Percentiles rank a stretch among this genome's conserved stretches.
Evolutionary conservation across 2,113 vertebrate species (phyloP).

Genomic region (Podiceps cristatus): DNA sequence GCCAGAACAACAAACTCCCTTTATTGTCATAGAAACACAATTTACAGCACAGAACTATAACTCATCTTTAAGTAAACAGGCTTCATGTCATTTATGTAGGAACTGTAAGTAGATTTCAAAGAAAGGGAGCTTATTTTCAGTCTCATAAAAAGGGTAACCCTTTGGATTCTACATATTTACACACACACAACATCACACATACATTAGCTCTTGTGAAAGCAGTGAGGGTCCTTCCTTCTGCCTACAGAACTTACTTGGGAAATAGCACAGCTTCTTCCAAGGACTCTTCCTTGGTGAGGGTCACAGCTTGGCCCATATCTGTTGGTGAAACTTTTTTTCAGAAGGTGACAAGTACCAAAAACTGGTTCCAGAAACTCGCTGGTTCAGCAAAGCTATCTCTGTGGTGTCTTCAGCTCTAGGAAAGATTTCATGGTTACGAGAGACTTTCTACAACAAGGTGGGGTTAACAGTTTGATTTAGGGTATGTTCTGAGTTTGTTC

Average conservation of each 20-base stretch:
- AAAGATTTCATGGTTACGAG: not conserved
- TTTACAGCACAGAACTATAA: not conserved
- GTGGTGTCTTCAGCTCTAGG: accelerated
- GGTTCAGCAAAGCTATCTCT: not conserved
- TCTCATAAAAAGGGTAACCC: not conserved
- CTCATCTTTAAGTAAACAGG: not conserved
- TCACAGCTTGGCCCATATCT: not conserved
- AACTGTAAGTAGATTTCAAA: not conserved
- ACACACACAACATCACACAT: not conserved
- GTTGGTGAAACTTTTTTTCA: not conserved
- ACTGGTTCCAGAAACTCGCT: not conserved
- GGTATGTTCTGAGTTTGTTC: not conserved
- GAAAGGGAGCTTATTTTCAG: not conserved
- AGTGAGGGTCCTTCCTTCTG: not conserved
- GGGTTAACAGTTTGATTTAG: not conserved
- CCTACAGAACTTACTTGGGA: not conserved
- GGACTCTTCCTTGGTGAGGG: not conserved
- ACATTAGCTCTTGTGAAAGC: not conserved
- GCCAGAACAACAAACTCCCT: not conserved
- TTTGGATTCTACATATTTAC: not conserved
- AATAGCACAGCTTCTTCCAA: not conserved
- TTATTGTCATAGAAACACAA: not conserved
- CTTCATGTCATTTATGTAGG: not conserved
- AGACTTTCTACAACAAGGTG: not conserved
- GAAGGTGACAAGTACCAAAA: not conserved